Conservation (phyloP, 2,797 vertebrate genomes). For the Sebastes nivosus region DNA sequence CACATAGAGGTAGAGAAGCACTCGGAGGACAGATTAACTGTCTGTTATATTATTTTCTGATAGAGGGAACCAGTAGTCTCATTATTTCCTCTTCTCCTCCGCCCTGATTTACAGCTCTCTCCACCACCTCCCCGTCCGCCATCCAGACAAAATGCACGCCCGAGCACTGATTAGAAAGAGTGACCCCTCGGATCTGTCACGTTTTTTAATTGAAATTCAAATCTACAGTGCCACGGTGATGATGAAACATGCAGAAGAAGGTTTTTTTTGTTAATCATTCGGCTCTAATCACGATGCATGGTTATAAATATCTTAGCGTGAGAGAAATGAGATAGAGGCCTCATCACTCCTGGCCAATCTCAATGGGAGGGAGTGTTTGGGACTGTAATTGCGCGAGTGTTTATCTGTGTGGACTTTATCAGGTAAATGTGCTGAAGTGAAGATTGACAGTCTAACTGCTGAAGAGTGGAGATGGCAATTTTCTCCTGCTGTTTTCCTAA, state of each 20-base stretch:
- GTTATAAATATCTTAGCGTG: conserved; percentile 71
- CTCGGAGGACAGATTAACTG: conserved; percentile 32
- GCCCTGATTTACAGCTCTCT: conserved; percentile 43
- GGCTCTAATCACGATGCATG: conserved; percentile 63
- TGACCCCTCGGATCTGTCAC: conserved; percentile 67
- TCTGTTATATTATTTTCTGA: conserved; percentile 17
- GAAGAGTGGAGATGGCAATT: conserved; percentile 54
- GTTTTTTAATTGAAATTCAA: conserved; percentile 75
- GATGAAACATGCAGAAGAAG: conserved; percentile 61
- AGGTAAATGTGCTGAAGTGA: conserved; percentile 51
- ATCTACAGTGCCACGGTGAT: conserved; percentile 42
- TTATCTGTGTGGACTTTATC: conserved; percentile 72
- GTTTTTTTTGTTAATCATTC: conserved; percentile 48
- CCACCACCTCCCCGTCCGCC: conserved; percentile 21
- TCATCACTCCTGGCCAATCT: conserved; percentile 54
- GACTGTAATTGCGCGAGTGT: conserved; percentile 63
- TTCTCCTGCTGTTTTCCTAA: conserved; percentile 49
- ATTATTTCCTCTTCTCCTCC: conserved; percentile 38
- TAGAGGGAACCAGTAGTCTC: conserved; percentile 23
- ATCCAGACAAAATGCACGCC: conserved; percentile 31
- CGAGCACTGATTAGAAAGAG: conserved; percentile 61
- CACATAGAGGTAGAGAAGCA: background rate
- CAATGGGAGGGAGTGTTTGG: conserved; percentile 7
- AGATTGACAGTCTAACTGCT: conserved; percentile 57
- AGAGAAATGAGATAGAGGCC: conserved; percentile 58